These are phyloP conservation scores for Temnothorax curvispinosus DNA, from an alignment of 1,140 invertebrate genomes.

Conservation along the genomic window DNA sequence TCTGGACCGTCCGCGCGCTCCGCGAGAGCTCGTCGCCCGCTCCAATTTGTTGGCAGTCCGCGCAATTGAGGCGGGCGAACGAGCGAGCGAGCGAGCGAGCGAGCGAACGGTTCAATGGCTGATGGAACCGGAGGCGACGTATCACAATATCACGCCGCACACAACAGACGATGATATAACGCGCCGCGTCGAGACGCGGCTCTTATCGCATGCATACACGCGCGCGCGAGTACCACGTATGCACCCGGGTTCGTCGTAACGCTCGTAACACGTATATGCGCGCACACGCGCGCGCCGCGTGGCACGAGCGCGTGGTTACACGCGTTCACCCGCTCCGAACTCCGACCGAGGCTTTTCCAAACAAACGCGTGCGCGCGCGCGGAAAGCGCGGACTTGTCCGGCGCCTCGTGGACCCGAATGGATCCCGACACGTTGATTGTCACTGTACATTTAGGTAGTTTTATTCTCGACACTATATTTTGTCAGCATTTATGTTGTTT, in stretches of 20 bases:
- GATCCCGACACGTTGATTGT: too few species aligned
- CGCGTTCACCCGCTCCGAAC: background rate
- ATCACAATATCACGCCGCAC: conserved; percentile 41
- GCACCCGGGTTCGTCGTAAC: background rate
- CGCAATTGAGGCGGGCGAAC: conserved; percentile 16
- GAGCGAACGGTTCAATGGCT: conserved; percentile 53
- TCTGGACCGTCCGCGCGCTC: background rate
- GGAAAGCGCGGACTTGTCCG: background rate
- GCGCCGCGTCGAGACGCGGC: conserved; percentile 44
- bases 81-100: conserved; percentile 4
- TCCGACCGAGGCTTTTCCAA: background rate
- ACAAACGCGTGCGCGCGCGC: background rate
- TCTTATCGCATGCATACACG: conserved; percentile 9
- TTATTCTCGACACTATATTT: too few species aligned
- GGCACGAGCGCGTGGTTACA: background rate
- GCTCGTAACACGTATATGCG: background rate
- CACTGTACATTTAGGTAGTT: too few species aligned
- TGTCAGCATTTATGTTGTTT: too few species aligned
- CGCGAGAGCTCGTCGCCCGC: background rate
- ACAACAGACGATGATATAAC: conserved; percentile 44
- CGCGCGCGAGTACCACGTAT: background rate
- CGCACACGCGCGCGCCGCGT: background rate
- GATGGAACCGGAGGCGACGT: conserved; percentile 36
- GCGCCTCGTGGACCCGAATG: too few species aligned
- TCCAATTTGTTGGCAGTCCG: conserved; percentile 14